Evolutionary conservation across 2,888 invertebrate genomes (phyloP).

Genomic region (Frankliniella intonsa): DNA sequence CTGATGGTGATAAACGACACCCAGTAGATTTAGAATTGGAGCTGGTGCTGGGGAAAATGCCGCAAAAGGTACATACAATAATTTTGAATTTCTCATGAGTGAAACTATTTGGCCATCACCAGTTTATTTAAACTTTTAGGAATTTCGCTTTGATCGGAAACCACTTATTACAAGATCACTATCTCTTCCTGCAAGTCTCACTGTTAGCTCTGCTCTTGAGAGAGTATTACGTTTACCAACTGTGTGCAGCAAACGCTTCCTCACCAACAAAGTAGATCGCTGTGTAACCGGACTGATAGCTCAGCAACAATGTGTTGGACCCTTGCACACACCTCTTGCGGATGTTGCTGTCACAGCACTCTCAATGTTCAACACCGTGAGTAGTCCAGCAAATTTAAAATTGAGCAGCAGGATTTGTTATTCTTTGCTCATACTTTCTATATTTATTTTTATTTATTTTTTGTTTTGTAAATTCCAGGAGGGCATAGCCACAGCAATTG

Average conservation of each 20-base stretch:
- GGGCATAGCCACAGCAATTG: slow-evolving; percentile 92
- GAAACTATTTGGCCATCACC: too few relatives aligned
- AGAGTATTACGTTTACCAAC: slow-evolving; percentile 82
- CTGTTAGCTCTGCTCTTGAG: slow-evolving; percentile 64
- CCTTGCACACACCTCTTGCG: slow-evolving; percentile 90
- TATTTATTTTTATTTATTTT: neutral
- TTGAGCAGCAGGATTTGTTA: neutral
- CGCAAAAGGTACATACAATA: slow-evolving; percentile 56
- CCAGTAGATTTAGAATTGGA: slow-evolving; percentile 88
- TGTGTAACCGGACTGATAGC: slow-evolving; percentile 93
- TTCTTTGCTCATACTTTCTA: neutral
- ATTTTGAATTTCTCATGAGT: slow-evolving; percentile 32
- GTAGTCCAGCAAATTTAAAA: slow-evolving; percentile 36
- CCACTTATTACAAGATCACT: slow-evolving; percentile 51
- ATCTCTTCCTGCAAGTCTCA: slow-evolving; percentile 53
- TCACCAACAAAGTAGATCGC: slow-evolving; percentile 92
- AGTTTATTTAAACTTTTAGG: slow-evolving; percentile 43
- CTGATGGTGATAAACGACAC: slow-evolving; percentile 50
- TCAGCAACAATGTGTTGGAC: slow-evolving; percentile 98
- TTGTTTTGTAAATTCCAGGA: slow-evolving; percentile 46
- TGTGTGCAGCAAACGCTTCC: slow-evolving; percentile 90
- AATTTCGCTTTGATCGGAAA: slow-evolving; percentile 57
- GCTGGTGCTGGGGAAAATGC: slow-evolving; percentile 84
- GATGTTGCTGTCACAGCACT: slow-evolving; percentile 89
- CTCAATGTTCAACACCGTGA: slow-evolving; percentile 70